Conservation (phyloP, 2,113 vertebrate species). For the Grammomys dolichurus region DNA sequence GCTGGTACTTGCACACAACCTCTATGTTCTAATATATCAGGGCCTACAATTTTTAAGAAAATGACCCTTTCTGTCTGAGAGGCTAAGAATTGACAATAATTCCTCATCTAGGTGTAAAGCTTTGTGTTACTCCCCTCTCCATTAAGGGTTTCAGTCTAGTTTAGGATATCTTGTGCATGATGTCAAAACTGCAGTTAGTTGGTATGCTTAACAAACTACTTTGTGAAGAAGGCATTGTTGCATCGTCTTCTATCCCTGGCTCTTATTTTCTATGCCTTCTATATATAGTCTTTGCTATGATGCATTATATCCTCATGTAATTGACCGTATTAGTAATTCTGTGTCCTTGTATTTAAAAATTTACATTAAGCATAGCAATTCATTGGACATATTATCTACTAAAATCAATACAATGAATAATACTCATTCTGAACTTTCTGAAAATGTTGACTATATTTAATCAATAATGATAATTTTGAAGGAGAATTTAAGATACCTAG, state of each 20-base stretch:
- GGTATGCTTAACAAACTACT: background rate
- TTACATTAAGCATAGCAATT: background rate
- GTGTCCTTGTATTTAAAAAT: background rate
- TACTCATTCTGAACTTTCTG: background rate
- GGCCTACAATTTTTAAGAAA: background rate
- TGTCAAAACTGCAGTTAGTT: background rate
- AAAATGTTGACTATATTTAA: background rate
- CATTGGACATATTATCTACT: background rate
- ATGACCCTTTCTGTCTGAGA: background rate
- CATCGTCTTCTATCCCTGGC: no score
- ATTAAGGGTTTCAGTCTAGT: background rate
- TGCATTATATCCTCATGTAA: background rate
- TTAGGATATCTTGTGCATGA: background rate
- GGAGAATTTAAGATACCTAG: background rate
- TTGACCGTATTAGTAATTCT: background rate
- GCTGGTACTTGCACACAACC: no score
- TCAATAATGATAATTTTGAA: background rate
- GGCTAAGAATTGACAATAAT: background rate
- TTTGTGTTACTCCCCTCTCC: background rate
- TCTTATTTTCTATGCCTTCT: background rate
- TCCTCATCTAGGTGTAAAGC: background rate
- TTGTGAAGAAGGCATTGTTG: background rate
- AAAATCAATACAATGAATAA: background rate
- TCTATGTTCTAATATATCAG: no score
- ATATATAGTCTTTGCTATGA: background rate